Base-by-base conservation (phyloP, 37 sponge, comb jelly and placozoan genomes). In the Petrosia ficiformis region DNA sequence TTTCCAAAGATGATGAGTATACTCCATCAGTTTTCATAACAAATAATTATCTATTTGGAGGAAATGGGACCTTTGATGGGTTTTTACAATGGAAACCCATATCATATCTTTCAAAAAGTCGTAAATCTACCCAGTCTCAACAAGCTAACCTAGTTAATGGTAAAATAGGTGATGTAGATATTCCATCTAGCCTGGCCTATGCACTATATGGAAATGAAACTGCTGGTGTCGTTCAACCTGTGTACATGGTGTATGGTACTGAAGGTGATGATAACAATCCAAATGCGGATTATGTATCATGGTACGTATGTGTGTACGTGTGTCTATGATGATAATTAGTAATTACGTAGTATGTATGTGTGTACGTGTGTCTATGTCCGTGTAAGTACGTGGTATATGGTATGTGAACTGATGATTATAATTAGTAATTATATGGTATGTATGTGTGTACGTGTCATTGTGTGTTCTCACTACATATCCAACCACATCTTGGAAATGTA, bases 61-160 rank as follows among this genome's bases (percentile, higher is more conserved):
- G 36, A 33, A 39, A 36, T 16, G 44, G 10, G 19, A 42, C 28
- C 3, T 32, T 34, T 14, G 28, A 24, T 2, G 87, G 87, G 1
- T 86, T 78, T 75, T 0, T 91, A 8, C 74, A 67, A 36, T 91
- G 87, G 87, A 91, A 91, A 66, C 87, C 84, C 16, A 86, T 91
- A 57, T 86, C 92, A 1, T 91, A 91, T 56, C 75, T 76, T 37
- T 52, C 40, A 25, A 4, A n/a, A 26, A 22, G 29, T n/a, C 41
- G 92, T 3, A 44, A 65, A 31, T 82, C 87, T 2, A 84, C 92
- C 4, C 1, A 37, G 1, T 86, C 92, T 0, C 84, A 91, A 42
- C 84, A 91, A 30, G 72, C 73, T 2, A 73, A 71, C 8, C 8
- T 70, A 34, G 67, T 81, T 2, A 8, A 38, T 0, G 34, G 41